Evolutionary conservation across 2,888 invertebrate species (phyloP).

Genomic region (Agrochola macilenta): DNA sequence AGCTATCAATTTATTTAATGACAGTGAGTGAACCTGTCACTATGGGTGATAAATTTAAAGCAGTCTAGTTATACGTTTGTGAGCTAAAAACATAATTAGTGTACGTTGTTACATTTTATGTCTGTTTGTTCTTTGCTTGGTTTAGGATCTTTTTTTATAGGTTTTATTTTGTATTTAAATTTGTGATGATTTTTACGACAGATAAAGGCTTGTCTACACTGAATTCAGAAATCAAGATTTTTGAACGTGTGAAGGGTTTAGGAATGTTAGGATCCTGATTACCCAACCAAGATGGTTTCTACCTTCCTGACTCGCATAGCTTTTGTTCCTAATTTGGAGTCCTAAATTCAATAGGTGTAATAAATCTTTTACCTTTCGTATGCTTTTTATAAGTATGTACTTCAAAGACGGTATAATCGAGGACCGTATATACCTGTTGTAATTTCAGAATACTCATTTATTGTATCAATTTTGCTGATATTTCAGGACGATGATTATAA

Average conservation of each 20-base stretch:
- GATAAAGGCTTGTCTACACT: not conserved
- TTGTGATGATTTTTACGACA: not conserved
- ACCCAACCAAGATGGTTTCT: no score
- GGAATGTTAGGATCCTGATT: no score
- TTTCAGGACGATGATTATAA: not conserved
- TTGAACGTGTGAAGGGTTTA: no score
- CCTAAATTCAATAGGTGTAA: not conserved
- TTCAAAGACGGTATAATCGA: no score
- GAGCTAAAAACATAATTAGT: constrained; percentile 57
- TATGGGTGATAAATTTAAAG: constrained; percentile 52
- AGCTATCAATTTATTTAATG: constrained; percentile 64
- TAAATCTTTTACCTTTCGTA: no score
- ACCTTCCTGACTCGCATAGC: no score
- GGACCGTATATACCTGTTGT: no score
- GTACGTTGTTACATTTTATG: constrained; percentile 45
- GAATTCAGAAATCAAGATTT: no score
- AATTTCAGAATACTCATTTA: not conserved
- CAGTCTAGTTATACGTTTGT: constrained; percentile 46
- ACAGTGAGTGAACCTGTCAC: constrained; percentile 46
- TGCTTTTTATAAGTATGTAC: not conserved
- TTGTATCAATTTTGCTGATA: not conserved
- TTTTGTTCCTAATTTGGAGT: not conserved
- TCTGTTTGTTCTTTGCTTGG: constrained; percentile 5
- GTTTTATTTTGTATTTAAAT: not conserved
- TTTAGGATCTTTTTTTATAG: not conserved